Base-by-base conservation (phyloP, 37 sponge, comb jelly and placozoan genomes). In the Crambe crambe region DNA sequence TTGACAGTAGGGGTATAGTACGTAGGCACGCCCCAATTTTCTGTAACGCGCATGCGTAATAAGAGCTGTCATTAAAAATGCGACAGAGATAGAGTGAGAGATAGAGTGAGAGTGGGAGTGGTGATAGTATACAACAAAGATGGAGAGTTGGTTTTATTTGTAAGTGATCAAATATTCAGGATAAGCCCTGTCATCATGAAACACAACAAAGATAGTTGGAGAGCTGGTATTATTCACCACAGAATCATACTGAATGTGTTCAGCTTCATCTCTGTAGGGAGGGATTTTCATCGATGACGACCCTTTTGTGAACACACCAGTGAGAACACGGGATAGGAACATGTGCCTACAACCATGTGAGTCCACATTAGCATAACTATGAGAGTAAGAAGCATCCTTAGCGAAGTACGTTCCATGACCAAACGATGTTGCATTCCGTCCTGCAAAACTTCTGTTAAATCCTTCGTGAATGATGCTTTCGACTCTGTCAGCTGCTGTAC, bases 131-230 rank as follows among this genome's bases (percentile, higher is more conserved):
- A 18, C 57, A 56, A 56, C n/a, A n/a, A n/a, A n/a, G n/a, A n/a
- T n/a, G n/a, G n/a, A n/a, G n/a, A n/a, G n/a, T n/a, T n/a, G n/a
- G n/a, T n/a, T n/a, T n/a, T 67, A 83, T 21, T 3, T 36, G 42
- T 72, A 85, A 3, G 73, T 83, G 22, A 89, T 83, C 23, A 83
- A 57, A 27, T 83, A 88, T 37, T 81, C 89, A 42, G 89, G 89
- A 63, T 89, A 89, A 21, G 68, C 79, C 40, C 79, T 75, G 40
- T 84, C 80, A 80, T 89, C 89, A 32, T 22, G 9, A 43, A 73
- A 89, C 2, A 79, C 63, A 5, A 89, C 89, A 79, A 83, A 89
- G 25, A 89, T 89, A 1, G 63, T 21, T 36, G 89, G 84, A 68
- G 63, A 78, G 30, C 25, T 10, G 18, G 35, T 56, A 60, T 89